These are phyloP conservation scores for Spinibarbus caldwelli DNA, from an alignment of 2,797 vertebrate species.

Conservation along the genomic window DNA sequence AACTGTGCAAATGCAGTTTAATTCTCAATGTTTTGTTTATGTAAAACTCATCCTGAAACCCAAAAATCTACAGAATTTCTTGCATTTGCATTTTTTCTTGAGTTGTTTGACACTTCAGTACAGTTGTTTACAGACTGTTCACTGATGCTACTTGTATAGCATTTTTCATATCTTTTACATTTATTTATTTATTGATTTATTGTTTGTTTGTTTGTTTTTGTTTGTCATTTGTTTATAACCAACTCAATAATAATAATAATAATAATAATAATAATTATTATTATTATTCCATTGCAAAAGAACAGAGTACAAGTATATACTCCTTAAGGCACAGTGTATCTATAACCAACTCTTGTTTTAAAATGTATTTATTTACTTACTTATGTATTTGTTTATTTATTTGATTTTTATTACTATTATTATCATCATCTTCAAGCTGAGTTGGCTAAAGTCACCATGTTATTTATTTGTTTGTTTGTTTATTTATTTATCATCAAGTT, in stretches of 20 bases:
- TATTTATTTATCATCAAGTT: not conserved
- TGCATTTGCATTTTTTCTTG: not conserved
- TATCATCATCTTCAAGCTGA: not conserved
- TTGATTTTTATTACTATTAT: not conserved
- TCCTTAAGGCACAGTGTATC: not conserved
- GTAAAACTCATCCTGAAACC: not conserved
- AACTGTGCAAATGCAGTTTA: not conserved
- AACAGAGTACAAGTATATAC: too few relatives aligned
- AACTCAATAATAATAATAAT: not conserved
- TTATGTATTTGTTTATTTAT: not conserved
- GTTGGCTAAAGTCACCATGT: not conserved
- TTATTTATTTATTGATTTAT: not conserved
- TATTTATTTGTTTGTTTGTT: not conserved
- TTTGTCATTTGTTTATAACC: not conserved
- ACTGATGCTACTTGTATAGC: not conserved
- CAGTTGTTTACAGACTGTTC: not conserved
- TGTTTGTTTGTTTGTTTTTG: not conserved
- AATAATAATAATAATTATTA: not conserved
- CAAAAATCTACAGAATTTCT: not conserved
- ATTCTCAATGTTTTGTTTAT: not conserved
- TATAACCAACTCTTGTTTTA: not conserved
- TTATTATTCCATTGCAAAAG: not conserved
- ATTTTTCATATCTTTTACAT: not conserved
- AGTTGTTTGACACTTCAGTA: not conserved
- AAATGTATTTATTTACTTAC: not conserved